Conservation (phyloP, 2,797 vertebrate species). For the Tadarida brasiliensis region DNA sequence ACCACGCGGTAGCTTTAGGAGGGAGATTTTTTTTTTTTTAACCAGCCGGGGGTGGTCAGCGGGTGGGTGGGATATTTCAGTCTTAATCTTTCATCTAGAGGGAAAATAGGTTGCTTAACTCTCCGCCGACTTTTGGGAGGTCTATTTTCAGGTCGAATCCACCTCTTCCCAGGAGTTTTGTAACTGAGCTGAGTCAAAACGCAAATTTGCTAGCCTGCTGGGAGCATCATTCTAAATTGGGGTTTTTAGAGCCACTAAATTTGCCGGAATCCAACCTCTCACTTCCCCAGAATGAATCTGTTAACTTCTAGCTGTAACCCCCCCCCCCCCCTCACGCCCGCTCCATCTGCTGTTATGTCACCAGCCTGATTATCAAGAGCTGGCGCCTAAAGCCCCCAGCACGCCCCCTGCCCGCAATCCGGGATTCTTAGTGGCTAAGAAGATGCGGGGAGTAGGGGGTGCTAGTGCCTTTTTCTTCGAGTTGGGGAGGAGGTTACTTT, state of each 20-base stretch:
- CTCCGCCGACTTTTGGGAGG: background rate
- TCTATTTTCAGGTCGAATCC: background rate
- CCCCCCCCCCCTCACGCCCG: background rate
- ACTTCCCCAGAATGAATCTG: background rate
- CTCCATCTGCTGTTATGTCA: background rate
- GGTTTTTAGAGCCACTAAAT: background rate
- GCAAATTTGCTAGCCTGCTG: background rate
- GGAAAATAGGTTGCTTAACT: background rate
- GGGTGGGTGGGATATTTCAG: background rate
- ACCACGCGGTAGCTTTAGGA: background rate
- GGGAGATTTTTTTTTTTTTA: background rate
- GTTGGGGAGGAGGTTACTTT: background rate
- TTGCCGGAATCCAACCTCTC: background rate
- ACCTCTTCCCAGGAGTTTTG: slow-evolving; percentile 38
- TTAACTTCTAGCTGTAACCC: slow-evolving; percentile 48
- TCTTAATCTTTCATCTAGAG: background rate
- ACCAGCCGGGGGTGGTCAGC: background rate
- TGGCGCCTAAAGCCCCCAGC: background rate
- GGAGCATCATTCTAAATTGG: background rate
- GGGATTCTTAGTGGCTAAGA: background rate
- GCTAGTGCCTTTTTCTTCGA: slow-evolving; percentile 1
- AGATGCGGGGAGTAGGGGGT: background rate
- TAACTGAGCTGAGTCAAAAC: background rate
- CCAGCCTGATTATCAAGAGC: background rate
- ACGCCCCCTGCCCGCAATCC: background rate